Base-by-base conservation (phyloP, 2,797 vertebrate species). In the Enteromius thamalakanensis region DNA sequence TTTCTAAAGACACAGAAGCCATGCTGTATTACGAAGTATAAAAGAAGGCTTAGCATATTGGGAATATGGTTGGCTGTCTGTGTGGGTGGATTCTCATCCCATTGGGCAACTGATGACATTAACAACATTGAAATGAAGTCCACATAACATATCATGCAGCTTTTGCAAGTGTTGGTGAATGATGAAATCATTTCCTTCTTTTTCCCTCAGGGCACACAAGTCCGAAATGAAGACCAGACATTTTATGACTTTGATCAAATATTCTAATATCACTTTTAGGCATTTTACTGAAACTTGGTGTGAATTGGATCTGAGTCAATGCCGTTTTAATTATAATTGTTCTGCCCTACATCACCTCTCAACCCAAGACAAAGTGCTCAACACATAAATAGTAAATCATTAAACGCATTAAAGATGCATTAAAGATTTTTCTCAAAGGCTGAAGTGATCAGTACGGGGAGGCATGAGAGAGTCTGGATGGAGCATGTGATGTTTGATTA, bases 401-500 rank as follows among this genome's bases (percentile, higher is more conserved):
- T 76, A 77, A 77, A 67, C 45, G 42, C 71, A 76, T 51, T 55
- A 58, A 75, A 75, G 58, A 82, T 40, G 23, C 67, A 70, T 70
- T 55, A 69, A 62, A 71, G 19, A n/a, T 60, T 47, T 69, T 67
- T 77, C 45, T 34, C 62, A 1, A 1, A 17, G 51, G 65, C 64
- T 83, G 65, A 77, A 70, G 34, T 34, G 12, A 85, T 51, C 67
- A 77, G 69, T 40, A 67, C 80, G 71, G 71, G 70, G 82, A 90
- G 91, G 76, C 67, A 82, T 82, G 62, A 82, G 84, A 82, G 70
- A 58, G 71, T 76, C 76, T 74, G 55, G 37, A 75, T 68, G 0
- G 72, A 19, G 84, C 92, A 92, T 75, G 79, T 90, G 92, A 77
- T 88, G 75, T 92, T 91, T 85, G 91, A 92, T 90, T 88, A 91